phyloP scores from a whole-genome alignment of 2,797 vertebrate genomes.

The Dicrostonyx torquatus region DNA sequence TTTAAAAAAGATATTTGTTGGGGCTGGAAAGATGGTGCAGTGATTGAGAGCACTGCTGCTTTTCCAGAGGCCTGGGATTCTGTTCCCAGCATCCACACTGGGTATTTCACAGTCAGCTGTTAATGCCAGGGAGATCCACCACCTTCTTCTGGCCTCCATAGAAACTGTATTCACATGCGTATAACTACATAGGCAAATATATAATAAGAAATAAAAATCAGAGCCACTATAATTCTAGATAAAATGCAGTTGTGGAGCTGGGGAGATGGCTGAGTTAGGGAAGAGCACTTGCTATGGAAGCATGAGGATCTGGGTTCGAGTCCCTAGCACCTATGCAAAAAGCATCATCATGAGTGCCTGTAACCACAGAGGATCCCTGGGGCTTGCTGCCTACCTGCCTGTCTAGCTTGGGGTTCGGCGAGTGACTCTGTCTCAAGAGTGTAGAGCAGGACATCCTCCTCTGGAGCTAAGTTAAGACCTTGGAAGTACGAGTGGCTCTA shows the following conservation, averaged over 20 bases:
- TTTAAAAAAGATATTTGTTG: conserved; percentile 8
- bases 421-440: neutral
- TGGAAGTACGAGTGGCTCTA: neutral
- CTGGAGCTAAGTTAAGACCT: neutral
- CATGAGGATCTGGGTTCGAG: neutral
- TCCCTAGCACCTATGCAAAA: neutral
- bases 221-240: neutral
- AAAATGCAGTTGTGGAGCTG: neutral
- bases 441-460: neutral
- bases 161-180: neutral
- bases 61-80: neutral
- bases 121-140: neutral
- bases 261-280: neutral
- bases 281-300: neutral
- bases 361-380: neutral
- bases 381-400: neutral
- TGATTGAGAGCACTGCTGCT: neutral
- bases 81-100: neutral
- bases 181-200: neutral
- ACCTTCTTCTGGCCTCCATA: neutral
- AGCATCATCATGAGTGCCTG: too few relatives aligned
- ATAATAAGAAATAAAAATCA: neutral
- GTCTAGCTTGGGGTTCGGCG: neutral
- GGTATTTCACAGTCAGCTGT: neutral
- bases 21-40: neutral